phyloP scores from a whole-genome alignment of 2,113 vertebrate species.

The Pachyramphus minor region DNA sequence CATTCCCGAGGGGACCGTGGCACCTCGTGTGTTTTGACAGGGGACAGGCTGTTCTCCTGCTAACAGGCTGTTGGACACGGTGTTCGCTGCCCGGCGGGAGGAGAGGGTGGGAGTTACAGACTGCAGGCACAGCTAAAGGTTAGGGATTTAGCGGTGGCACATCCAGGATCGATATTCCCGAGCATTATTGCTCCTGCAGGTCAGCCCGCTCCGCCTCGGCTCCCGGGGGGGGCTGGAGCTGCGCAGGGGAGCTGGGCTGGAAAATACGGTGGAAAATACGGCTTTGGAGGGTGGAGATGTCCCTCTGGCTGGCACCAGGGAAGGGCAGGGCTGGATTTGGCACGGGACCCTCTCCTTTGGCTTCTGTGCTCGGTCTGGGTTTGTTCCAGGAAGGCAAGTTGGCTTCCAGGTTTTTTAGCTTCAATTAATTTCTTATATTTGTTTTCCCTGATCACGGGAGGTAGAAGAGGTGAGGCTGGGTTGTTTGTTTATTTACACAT shows the following conservation, averaged over 20 bases:
- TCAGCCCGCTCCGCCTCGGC: not conserved
- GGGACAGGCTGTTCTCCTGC: constrained; percentile 40
- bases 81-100: constrained; percentile 13
- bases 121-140: constrained; percentile 35
- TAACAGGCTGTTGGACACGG: constrained; percentile 49
- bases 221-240: not conserved
- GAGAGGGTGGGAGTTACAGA: constrained; percentile 23
- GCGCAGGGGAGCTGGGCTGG: rapidly evolving
- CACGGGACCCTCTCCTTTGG: not conserved
- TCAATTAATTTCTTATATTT: not conserved
- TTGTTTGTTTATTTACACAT: not conserved
- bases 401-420: not conserved
- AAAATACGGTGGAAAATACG: not conserved
- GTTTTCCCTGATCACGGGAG: not conserved
- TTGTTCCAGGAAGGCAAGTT: not conserved
- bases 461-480: not conserved
- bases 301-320: not conserved
- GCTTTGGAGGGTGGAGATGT: not conserved
- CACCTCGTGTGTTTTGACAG: constrained; percentile 63
- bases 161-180: constrained; percentile 72
- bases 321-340: rapidly evolving
- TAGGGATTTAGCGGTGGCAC: constrained; percentile 43
- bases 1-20: not conserved
- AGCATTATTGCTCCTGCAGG: constrained; percentile 43
- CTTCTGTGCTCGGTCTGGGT: not conserved